Evolutionary conservation across 2,797 vertebrate species (phyloP), one percentile per base, ranked within the genome.

Genomic region (Catharus ustulatus): DNA sequence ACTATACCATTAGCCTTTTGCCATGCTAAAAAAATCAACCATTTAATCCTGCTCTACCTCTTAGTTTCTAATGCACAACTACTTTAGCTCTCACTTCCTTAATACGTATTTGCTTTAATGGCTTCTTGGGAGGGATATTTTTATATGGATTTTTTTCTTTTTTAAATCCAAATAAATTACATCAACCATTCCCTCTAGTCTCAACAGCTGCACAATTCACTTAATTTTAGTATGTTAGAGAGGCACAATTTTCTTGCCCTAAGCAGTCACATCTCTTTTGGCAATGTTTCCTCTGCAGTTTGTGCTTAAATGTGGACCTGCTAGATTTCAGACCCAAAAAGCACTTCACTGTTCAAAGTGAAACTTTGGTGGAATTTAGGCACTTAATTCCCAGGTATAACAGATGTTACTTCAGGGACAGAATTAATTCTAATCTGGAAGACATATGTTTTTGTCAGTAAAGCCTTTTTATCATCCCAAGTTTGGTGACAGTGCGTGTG

Each of bases 91-190:
- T 84, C 55, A 54, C 34, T 49, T 84, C 73, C 30, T 75, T 73
- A 64, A 26, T 58, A 40, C 42, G 55, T 20, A 5, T 69, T 89
- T 78, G 45, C 69, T 86, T 88, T 82, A 90, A 57, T 52, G 24
- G n/a, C 24, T 86, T 90, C 61, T 92, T 73, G 23, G 38, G 66
- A 67, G 52, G 58, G 57, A 86, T 93, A 69, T 87, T 92, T 94
- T 92, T 74, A 69, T 74, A 71, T 54, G 52, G 32, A 36, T 22
- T 62, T 76, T 80, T 77, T 82, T 74, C n/a, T 24, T 19, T 87
- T 77, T 84, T 38, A 6, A 92, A 80, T 88, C 74, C 81, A 92
- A 93, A 94, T 82, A 92, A 91, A 93, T 82, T 67, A 74, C 45
- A 82, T 76, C 63, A 95, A 32, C 71, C 52, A 52, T 87, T 84